Base-by-base conservation (phyloP, 2,113 vertebrate genomes). In the Pseudorectes ferrugineus region DNA sequence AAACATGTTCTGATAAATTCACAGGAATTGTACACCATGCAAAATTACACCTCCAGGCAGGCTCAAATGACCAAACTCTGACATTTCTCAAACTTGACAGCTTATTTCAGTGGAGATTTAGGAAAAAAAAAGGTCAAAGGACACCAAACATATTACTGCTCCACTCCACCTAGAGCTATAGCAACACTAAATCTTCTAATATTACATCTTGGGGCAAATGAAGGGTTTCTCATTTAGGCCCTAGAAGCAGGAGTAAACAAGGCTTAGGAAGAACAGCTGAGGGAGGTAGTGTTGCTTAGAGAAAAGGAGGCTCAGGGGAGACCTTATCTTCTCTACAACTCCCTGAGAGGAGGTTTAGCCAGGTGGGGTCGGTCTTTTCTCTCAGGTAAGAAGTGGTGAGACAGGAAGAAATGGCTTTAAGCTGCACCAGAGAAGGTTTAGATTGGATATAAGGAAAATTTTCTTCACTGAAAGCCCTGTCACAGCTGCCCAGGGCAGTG, bases 21-120 rank as follows among this genome's bases (percentile, higher is more conserved):
- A 43, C 61, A 72, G 92, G 91, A 92, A 51, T 89, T 89, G 79
- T 78, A 43, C n/a, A 21, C 70, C 93, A 66, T 94, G 92, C 91
- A 89, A 82, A 96, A 94, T 93, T 88, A 88, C 54, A 77, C 89
- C 88, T 90, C 90, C 7, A 54, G 90, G 93, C 79, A 87, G 86
- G 70, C 45, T 83, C 72, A 78, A 72, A 95, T 97, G 95, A 80
- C 94, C 94, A 93, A 95, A 89, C 76, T n/a, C 71, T 95, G 95
- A 88, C 92, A 94, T 97, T 95, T 97, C 84, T 97, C 88, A 95
- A 87, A 94, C 78, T 74, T 87, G 94, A 96, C 97, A 96, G 81
- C 91, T 95, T 89, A 93, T 97, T 97, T 95, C 84, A 85, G 80
- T 28, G 24, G 78, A 92, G 58, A 81, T 92, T 92, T 92, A 91